These are phyloP conservation scores for Arenaria interpres DNA, from an alignment of 2,113 vertebrate species.

Conservation along the genomic window DNA sequence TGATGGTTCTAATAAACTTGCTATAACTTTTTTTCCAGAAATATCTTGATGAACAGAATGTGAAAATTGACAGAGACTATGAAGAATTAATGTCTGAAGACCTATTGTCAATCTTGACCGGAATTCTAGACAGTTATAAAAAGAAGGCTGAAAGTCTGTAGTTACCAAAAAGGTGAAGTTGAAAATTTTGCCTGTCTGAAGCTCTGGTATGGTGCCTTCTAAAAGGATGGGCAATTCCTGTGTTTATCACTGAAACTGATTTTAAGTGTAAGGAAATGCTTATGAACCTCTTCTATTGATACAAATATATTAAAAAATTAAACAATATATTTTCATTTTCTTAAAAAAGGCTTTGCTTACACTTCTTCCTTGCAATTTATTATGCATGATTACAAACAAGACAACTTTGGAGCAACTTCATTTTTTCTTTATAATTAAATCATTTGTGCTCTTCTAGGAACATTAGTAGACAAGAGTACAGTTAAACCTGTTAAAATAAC, in stretches of 20 bases:
- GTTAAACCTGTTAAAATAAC: not conserved
- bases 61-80: slow-evolving; percentile 62
- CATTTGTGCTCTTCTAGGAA: not conserved
- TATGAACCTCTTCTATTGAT: not conserved
- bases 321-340: not conserved
- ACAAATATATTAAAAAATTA: not conserved
- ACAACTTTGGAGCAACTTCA: not conserved
- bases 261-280: not conserved
- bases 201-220: not conserved
- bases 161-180: not conserved
- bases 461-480: not conserved
- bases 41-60: slow-evolving; percentile 74
- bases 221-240: not conserved
- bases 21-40: slow-evolving; percentile 67
- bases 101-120: slow-evolving; percentile 53
- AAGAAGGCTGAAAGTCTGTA: slow-evolving; percentile 59
- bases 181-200: not conserved
- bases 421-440: not conserved
- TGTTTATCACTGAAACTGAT: not conserved
- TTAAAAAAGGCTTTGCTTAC: not conserved
- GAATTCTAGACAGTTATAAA: slow-evolving; percentile 68
- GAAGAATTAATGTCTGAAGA: slow-evolving; percentile 74
- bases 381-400: not conserved
- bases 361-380: not conserved
- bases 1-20: not conserved